Percentiles rank a stretch among this genome's conserved stretches.
Evolutionary conservation across 2,888 invertebrate species (phyloP).

Genomic region (Fragum sueziense): DNA sequence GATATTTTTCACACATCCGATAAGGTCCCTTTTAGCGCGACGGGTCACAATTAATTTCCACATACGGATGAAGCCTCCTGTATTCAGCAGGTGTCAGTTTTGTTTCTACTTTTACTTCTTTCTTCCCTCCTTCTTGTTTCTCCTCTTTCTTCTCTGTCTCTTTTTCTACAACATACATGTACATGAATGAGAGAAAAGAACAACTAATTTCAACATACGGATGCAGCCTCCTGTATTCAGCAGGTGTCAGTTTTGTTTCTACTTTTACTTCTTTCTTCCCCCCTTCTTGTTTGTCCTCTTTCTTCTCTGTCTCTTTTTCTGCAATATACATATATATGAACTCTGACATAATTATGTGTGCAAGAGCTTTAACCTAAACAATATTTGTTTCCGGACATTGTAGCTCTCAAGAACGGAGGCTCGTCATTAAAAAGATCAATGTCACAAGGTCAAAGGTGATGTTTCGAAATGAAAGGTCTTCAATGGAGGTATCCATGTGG

Average conservation of each 20-base stretch:
- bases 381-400: no score
- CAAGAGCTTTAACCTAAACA: no score
- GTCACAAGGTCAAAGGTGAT: no score
- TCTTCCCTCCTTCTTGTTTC: slow-evolving; percentile 55
- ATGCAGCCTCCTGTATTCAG: slow-evolving; percentile 78
- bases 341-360: no score
- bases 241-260: slow-evolving; percentile 71
- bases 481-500: no score
- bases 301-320: slow-evolving; percentile 58
- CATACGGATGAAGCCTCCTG: slow-evolving; percentile 77
- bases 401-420: no score
- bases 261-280: slow-evolving; percentile 61
- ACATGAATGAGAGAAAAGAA: not conserved
- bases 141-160: slow-evolving; percentile 63
- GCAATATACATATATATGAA: no score
- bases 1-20: no score
- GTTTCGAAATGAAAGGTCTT: no score
- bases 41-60: no score
- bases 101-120: slow-evolving; percentile 58
- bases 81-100: slow-evolving; percentile 77
- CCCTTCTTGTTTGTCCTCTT: slow-evolving; percentile 57
- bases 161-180: slow-evolving; percentile 33
- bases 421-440: no score
- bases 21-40: no score
- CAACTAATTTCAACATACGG: slow-evolving; percentile 67